Base-by-base conservation (phyloP, 2,113 vertebrate species). In the Rhipidura dahli region DNA sequence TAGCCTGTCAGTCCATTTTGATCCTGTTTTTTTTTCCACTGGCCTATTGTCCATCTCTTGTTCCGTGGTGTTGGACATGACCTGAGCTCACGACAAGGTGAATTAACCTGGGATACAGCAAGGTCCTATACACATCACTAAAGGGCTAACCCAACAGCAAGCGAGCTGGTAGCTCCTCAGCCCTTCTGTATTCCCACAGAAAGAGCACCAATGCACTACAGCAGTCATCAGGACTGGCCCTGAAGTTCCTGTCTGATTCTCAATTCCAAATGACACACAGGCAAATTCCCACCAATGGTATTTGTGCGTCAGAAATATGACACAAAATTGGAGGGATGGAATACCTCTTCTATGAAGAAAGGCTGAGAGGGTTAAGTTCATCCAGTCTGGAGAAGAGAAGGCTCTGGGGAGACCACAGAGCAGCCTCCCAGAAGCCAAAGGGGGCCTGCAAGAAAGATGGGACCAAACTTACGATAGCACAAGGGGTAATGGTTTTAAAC, bases 181-280 rank as follows among this genome's bases (percentile, higher is more conserved):
- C 4, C 44, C 30, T 50, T 44, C 13, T 13, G 9, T 5, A 54
- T 10, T 15, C 8, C 6, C 49, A 19, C 13, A 64, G 47, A 76
- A 85, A 44, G 1, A n/a, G 10, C 42, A 86, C 9, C 1, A 1
- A 10, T 24, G 24, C 1, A 5, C 42, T 50, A 40, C 10, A 77
- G 27, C 2, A 35, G 45, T 16, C 2, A 2, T 37, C 26, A 45
- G 37, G 56, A 79, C 5, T 47, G 33, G 9, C 24, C 37, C 51
- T 45, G 8, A 72, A 70, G 18, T 19, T 49, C 28, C 81, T 57
- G 14, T 39, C 13, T 1, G 1, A 13, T 42, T 89, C 51, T 66
- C 72, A 56, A 10, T 60, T 91, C 31, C 9, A 37, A 44, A 40
- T 0, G 2, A 18, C 17, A 47, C 0, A 0, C 18, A 51, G 31